These are phyloP conservation scores for Mastacembelus armatus DNA, from an alignment of 2,797 vertebrate genomes.

Conservation along the genomic window DNA sequence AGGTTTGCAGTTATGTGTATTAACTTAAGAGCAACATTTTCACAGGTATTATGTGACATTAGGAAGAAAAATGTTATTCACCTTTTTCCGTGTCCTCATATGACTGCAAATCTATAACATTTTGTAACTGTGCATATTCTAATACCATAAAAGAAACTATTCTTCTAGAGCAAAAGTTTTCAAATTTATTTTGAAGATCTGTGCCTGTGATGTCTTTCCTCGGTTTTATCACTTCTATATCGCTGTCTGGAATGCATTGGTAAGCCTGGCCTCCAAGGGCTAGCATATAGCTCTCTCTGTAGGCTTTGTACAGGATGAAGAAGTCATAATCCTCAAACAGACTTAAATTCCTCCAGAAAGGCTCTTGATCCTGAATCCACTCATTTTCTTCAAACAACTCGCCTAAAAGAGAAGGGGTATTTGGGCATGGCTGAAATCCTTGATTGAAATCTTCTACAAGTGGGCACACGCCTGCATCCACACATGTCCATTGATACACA, in stretches of 20 bases:
- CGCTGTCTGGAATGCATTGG: constrained; percentile 71
- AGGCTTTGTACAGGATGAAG: constrained; percentile 88
- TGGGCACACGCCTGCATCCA: constrained; percentile 50
- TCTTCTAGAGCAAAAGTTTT: constrained; percentile 49
- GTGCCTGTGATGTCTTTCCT: constrained; percentile 54
- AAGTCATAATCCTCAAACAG: constrained; percentile 90
- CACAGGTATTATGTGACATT: not conserved
- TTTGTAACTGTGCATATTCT: constrained; percentile 32
- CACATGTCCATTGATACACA: constrained; percentile 21
- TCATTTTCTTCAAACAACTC: constrained; percentile 88
- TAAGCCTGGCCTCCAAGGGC: constrained; percentile 80
- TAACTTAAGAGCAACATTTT: constrained; percentile 10
- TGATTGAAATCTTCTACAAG: constrained; percentile 86
- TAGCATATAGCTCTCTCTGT: constrained; percentile 78
- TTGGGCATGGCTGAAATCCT: constrained; percentile 78
- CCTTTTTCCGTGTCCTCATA: not conserved
- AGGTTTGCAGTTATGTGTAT: constrained; percentile 21
- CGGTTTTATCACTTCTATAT: constrained; percentile 77
- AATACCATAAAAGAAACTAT: constrained; percentile 17
- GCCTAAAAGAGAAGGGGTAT: constrained; percentile 81
- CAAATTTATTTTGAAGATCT: constrained; percentile 71
- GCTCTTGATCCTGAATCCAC: constrained; percentile 89
- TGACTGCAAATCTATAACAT: constrained; percentile 15
- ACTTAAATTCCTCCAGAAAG: constrained; percentile 89
- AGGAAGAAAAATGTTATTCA: not conserved